phyloP scores from a whole-genome alignment of 53 echinoderm and acorn worm species.

The Echinometra lucunter region DNA sequence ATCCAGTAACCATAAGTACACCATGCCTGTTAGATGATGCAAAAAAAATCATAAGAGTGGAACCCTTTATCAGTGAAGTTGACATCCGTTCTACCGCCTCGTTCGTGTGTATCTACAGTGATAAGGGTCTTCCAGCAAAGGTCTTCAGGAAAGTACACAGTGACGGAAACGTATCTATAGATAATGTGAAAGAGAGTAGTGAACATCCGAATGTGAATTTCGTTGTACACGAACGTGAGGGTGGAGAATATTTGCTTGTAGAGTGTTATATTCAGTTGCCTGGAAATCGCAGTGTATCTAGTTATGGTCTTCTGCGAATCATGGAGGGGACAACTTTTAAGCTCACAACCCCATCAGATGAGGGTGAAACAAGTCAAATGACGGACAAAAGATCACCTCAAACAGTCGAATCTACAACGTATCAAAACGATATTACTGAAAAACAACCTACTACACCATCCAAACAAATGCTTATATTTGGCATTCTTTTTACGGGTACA shows the following conservation, averaged over 20 bases:
- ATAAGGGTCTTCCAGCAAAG: neutral
- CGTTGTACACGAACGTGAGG: neutral
- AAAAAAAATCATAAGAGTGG: neutral
- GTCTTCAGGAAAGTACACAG: neutral
- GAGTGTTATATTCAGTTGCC: too few relatives aligned
- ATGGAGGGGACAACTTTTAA: neutral
- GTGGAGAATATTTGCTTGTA: too few relatives aligned
- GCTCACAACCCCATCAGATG: neutral
- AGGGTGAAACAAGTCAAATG: neutral
- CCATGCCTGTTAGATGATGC: neutral
- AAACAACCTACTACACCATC: neutral
- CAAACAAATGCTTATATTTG: too few relatives aligned
- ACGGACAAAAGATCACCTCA: neutral
- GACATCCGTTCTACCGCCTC: neutral
- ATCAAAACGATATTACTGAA: neutral
- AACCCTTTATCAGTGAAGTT: conserved; percentile 10
- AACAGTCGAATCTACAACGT: neutral
- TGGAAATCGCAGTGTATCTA: too few relatives aligned
- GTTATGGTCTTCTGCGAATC: neutral
- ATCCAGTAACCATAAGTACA: neutral
- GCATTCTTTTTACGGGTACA: too few relatives aligned
- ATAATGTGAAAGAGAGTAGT: too few relatives aligned
- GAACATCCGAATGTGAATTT: neutral
- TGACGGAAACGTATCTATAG: neutral
- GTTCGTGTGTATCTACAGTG: neutral